Evolutionary conservation across 37 sponge, comb jelly and placozoan genomes (phyloP).

Genomic region (Dysidea cf. avara): DNA sequence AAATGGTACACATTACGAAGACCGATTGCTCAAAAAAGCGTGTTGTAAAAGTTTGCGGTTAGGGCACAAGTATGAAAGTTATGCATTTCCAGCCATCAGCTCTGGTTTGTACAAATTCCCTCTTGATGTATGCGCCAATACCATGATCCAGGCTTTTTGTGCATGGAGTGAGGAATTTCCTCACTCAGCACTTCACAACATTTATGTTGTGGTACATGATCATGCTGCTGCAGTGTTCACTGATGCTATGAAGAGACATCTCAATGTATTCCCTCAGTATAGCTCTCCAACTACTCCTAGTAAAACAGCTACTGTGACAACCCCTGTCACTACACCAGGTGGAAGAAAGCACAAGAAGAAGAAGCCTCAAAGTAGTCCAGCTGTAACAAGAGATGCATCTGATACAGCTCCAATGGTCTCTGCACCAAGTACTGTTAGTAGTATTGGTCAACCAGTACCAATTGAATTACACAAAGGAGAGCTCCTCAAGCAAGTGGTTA

Average conservation of each 20-base stretch:
- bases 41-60: constrained; percentile 7
- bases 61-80: constrained; percentile 24
- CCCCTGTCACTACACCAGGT: no score
- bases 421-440: no score
- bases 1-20: constrained; percentile 1
- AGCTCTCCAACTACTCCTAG: neutral
- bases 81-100: constrained; percentile 71
- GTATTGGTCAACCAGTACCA: no score
- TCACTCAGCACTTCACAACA: constrained; percentile 2
- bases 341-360: no score
- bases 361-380: no score
- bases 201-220: constrained; percentile 27
- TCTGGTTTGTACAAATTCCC: constrained; percentile 67
- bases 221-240: no score
- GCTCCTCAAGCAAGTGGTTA: no score
- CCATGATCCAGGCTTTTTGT: constrained; percentile 22
- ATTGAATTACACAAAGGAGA: no score
- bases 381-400: no score
- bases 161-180: constrained; percentile 18
- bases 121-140: constrained; percentile 37
- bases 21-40: constrained; percentile 26
- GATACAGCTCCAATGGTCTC: no score
- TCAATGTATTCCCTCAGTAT: no score
- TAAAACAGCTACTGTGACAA: neutral
- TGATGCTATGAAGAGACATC: no score